Conservation (phyloP, 1,140 invertebrate genomes). For the Coelopa frigida region DNA sequence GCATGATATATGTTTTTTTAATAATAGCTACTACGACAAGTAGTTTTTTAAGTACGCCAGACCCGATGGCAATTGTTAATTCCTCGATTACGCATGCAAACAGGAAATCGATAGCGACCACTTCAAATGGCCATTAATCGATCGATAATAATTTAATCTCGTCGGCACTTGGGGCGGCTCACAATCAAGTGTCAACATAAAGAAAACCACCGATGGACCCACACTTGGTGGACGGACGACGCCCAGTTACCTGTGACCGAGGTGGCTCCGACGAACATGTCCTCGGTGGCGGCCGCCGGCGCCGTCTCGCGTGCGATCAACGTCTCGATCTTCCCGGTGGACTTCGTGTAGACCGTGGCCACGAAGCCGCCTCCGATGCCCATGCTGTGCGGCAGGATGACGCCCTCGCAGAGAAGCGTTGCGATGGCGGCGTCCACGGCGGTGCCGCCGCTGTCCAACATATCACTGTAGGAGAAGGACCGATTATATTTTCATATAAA, state of each 20-base stretch:
- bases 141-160: too few relatives aligned
- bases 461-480: constrained; percentile 28
- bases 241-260: constrained; percentile 22
- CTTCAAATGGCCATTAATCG: too few relatives aligned
- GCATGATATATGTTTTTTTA: too few relatives aligned
- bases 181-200: too few relatives aligned
- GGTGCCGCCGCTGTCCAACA: constrained; percentile 68
- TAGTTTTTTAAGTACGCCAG: too few relatives aligned
- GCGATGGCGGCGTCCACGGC: constrained; percentile 87
- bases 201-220: too few relatives aligned
- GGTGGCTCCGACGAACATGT: constrained; percentile 59
- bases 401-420: constrained; percentile 77
- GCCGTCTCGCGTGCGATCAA: constrained; percentile 78
- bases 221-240: neutral
- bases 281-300: constrained; percentile 55
- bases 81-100: too few relatives aligned
- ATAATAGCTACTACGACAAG: too few relatives aligned
- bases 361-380: constrained; percentile 86
- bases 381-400: constrained; percentile 78
- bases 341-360: constrained; percentile 67
- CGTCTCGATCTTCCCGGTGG: constrained; percentile 51
- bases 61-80: too few relatives aligned
- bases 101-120: too few relatives aligned
- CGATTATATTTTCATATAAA: too few relatives aligned
- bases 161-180: too few relatives aligned